Evolutionary conservation across 2,888 invertebrate species (phyloP).

Genomic region (Petrolisthes manimaculis): DNA sequence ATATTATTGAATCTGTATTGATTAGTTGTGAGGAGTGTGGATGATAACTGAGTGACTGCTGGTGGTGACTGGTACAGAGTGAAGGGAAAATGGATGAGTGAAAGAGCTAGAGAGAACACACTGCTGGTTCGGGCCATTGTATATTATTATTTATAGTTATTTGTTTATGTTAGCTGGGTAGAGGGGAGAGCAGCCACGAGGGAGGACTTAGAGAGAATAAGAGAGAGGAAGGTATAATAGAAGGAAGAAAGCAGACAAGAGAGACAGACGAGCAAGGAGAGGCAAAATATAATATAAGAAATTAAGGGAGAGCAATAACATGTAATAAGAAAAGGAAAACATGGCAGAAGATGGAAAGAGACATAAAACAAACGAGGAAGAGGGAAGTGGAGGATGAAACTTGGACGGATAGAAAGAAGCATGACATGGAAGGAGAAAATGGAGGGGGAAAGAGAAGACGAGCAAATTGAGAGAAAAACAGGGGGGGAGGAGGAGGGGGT

Average conservation of each 20-base stretch:
- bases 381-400: background rate
- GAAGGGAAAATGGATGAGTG: background rate
- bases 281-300: no score
- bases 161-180: background rate
- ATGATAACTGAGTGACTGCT: no score
- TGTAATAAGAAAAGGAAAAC: no score
- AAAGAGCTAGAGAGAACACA: background rate
- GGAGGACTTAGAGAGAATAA: background rate
- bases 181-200: background rate
- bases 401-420: background rate
- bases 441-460: background rate
- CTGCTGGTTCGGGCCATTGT: background rate
- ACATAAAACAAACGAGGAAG: background rate
- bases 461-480: background rate
- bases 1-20: no score
- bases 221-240: background rate
- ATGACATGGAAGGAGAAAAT: background rate
- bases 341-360: no score
- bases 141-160: background rate
- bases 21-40: no score
- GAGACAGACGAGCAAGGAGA: no score
- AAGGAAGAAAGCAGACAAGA: no score
- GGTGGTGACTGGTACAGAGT: no score
- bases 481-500: background rate
- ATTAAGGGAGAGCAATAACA: no score